Conservation (phyloP, 2,888 invertebrate species). For the Meliscaeva auricollis region DNA sequence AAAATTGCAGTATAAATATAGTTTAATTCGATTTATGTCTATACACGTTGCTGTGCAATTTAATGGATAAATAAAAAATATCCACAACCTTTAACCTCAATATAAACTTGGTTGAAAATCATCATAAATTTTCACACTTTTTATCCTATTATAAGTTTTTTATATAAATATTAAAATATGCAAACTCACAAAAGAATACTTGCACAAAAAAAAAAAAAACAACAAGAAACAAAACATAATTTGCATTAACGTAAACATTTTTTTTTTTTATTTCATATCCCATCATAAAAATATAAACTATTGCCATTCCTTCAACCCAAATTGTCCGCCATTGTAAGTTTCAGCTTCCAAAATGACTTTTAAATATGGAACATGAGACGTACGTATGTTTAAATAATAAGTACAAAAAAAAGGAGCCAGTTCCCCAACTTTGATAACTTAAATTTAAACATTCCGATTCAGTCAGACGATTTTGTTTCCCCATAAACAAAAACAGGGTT, state of each 20-base stretch:
- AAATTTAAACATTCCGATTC: conserved; percentile 58
- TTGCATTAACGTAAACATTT: conserved; percentile 2
- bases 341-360: conserved; percentile 26
- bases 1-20: no score
- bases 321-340: conserved; percentile 50
- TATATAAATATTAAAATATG: conserved; percentile 22
- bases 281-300: conserved; percentile 28
- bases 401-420: conserved; percentile 15
- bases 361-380: neutral
- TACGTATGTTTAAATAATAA: neutral
- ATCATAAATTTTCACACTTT: no score
- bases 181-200: conserved; percentile 6
- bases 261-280: neutral
- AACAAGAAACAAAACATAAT: no score
- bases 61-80: neutral
- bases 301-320: conserved; percentile 48
- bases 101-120: no score
- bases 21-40: no score
- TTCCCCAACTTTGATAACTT: conserved; percentile 50
- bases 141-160: neutral
- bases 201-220: conserved; percentile 27
- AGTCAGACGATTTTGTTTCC: conserved; percentile 46
- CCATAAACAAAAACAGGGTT: conserved; percentile 46
- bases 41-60: neutral
- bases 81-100: neutral